phyloP scores from a whole-genome alignment of 1,140 invertebrate genomes.

The Bombus pyrosoma region DNA sequence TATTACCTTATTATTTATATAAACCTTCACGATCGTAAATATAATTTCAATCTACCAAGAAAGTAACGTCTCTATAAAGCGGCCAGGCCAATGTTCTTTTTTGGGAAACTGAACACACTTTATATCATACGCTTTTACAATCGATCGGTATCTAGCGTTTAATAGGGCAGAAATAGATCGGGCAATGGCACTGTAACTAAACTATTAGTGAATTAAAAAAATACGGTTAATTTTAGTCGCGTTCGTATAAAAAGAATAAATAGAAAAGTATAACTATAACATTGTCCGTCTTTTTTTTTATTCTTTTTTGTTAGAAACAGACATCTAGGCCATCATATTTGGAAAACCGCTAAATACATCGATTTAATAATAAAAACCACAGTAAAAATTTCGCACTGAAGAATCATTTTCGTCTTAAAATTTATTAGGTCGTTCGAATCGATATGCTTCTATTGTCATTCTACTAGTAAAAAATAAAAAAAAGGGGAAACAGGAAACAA shows the following conservation, averaged over 20 bases:
- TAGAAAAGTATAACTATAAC: conserved; percentile 67
- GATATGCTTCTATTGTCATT: conserved; percentile 64
- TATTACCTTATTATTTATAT: conserved; percentile 70
- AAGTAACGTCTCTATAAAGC: conserved; percentile 37
- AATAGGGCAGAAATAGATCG: conserved; percentile 49
- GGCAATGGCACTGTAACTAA: conserved; percentile 73
- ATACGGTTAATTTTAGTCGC: conserved; percentile 66
- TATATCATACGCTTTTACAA: conserved; percentile 2
- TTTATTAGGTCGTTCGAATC: conserved; percentile 63
- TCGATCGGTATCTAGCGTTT: conserved; percentile 2
- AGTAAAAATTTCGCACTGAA: conserved; percentile 27
- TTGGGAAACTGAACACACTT: conserved; percentile 51
- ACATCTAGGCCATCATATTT: conserved; percentile 58
- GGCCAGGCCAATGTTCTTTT: conserved; percentile 36
- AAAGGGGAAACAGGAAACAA: neutral
- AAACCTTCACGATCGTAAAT: conserved; percentile 70
- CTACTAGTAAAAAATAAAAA: conserved; percentile 26
- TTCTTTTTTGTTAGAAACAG: conserved; percentile 29
- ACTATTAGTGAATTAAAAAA: conserved; percentile 69
- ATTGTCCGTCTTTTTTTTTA: neutral
- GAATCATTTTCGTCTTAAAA: conserved; percentile 27
- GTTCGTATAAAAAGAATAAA: conserved; percentile 71
- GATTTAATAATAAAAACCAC: conserved; percentile 29
- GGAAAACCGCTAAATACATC: conserved; percentile 2
- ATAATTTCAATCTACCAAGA: conserved; percentile 52